Evolutionary conservation across 1,140 invertebrate genomes (phyloP), one percentile per base, ranked within the genome.

Genomic region (Drosophila sucinea): DNA sequence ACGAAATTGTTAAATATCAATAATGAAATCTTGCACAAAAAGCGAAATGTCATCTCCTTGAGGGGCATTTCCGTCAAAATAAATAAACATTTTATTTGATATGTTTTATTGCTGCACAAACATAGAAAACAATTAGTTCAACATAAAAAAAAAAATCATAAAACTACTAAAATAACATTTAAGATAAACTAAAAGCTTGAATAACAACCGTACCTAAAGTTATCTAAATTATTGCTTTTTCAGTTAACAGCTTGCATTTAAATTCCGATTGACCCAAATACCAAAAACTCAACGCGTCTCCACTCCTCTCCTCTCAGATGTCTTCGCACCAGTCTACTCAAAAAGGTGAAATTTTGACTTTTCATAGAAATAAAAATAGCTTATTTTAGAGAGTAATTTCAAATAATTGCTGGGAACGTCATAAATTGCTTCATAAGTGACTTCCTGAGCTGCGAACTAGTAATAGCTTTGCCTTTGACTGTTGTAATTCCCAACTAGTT

Each of bases 251-350:
- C 10, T 35, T 23, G 17, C 4, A 30, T 35, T 38, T 8, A 5
- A 89, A 83, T 87, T 89, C 70, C 77, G 83, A 80, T 44, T 89
- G 83, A 87, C 83, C 83, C 77, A 87, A 81, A 87, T 87, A 87
- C 84, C 84, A 89, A 83, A 73, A 83, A 73, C 44, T 23, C 44
- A 27, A 7, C 44, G 8, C 3, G 10, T 51, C 44, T 10, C 25
- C 10, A 7, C 10, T 23, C 27, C 44, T 27, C 27, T 23, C 5
- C 23, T 25, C 4, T 23, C 17, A 6, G 23, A 1, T 23, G 4
- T 44, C 4, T 44, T 8, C 23, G 7, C 23, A 10, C 44, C 6
- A 0, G 7, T 51, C 44, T 51, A 27, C 8, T 27, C 3, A 47
- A 10, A 3, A 23, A 27, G 44, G 23, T 27, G 6, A 51, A 51